Evolutionary conservation across 2,797 vertebrate genomes (phyloP).

Genomic region (Takifugu ocellatus): DNA sequence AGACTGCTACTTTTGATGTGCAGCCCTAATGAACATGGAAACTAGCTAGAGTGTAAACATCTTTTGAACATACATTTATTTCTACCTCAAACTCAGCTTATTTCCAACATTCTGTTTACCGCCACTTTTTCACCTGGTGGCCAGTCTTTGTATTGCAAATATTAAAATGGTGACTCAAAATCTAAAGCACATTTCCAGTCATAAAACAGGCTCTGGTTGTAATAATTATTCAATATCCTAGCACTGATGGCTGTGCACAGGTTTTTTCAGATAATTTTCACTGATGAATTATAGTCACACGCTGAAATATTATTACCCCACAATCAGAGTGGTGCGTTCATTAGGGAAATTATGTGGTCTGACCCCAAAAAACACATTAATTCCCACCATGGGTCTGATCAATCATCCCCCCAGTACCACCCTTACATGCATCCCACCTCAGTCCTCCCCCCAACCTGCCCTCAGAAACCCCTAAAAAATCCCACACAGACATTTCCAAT

Average conservation of each 20-base stretch:
- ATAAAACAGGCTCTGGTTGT: background rate
- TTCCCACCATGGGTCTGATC: conserved; percentile 8
- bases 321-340: conserved; percentile 32
- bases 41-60: too few relatives aligned
- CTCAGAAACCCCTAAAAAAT: conserved; percentile 14
- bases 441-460: conserved; percentile 25
- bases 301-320: conserved; percentile 16
- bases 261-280: conserved; percentile 26
- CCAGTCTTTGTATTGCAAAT: too few relatives aligned
- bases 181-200: background rate
- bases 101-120: too few relatives aligned
- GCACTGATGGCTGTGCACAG: background rate
- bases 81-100: too few relatives aligned
- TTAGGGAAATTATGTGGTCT: conserved; percentile 51
- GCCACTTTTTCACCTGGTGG: too few relatives aligned
- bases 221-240: conserved; percentile 16
- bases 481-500: conserved; percentile 5
- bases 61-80: too few relatives aligned
- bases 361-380: conserved; percentile 52
- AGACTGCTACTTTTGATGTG: too few relatives aligned
- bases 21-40: too few relatives aligned
- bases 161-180: too few relatives aligned
- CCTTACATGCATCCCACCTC: conserved; percentile 1
- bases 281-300: conserved; percentile 24
- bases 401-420: conserved; percentile 30